Conservation (phyloP, 1,140 invertebrate species). For the Oncopodura yosiiana region DNA sequence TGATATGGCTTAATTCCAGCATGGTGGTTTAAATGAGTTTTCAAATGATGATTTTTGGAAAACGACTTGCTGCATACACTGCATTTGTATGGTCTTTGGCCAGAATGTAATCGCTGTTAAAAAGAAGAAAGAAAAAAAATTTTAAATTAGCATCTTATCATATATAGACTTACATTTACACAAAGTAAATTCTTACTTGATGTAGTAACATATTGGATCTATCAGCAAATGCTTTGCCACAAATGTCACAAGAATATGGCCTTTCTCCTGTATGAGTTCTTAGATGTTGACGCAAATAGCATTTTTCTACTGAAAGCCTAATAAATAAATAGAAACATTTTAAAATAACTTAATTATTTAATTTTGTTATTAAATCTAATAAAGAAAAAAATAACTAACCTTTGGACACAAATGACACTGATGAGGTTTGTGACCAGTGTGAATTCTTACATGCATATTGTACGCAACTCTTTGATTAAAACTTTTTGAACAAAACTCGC, state of each 20-base stretch:
- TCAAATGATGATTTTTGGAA: constrained; percentile 45
- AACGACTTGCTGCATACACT: constrained; percentile 46
- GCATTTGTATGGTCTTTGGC: constrained; percentile 45
- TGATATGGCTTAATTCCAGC: constrained; percentile 59
- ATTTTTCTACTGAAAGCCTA: constrained; percentile 34
- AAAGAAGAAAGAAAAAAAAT: background rate
- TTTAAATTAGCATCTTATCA: background rate
- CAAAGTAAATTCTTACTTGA: constrained; percentile 48
- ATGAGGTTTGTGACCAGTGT: constrained; percentile 46
- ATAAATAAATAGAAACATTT: too few species aligned
- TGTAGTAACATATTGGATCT: constrained; percentile 70
- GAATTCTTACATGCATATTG: constrained; percentile 69
- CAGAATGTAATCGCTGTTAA: constrained; percentile 41
- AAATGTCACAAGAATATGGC: constrained; percentile 74
- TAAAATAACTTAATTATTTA: too few species aligned
- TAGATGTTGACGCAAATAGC: constrained; percentile 46
- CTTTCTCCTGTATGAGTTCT: constrained; percentile 46
- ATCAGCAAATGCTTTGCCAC: constrained; percentile 65
- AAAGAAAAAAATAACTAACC: too few species aligned
- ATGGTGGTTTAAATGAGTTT: constrained; percentile 48
- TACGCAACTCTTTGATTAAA: constrained; percentile 72
- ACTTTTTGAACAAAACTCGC: constrained; percentile 59
- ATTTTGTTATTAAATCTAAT: too few species aligned
- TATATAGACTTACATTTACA: background rate
- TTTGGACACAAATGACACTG: constrained; percentile 24